Base-by-base conservation (phyloP, 2,113 vertebrate species). In the Gallinago media region DNA sequence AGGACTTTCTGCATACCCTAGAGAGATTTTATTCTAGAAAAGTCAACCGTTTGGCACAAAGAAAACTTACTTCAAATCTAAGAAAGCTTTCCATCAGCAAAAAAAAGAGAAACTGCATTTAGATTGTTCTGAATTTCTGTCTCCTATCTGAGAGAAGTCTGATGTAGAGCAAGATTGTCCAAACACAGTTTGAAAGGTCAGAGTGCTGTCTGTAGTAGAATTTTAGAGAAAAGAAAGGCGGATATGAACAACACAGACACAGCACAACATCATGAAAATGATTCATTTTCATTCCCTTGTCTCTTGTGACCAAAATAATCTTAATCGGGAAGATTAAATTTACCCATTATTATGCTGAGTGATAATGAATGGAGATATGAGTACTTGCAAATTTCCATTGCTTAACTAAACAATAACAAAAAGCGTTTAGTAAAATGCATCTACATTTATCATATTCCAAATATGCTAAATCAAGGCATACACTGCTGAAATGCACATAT, bases 1-100 rank as follows among this genome's bases (percentile, higher is more conserved):
- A 98, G 95, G 96, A 97, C 97, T 98, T 97, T 97, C 3, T 95
- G 95, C 97, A 97, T 95, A 95, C 91, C 89, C 97, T 95, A 79
- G 96, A 93, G 95, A 97, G 95, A 89, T 98, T 98, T 98, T 97
- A 90, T 97, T 98, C 97, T 96, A 97, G 98, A 97, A 98, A 98
- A 98, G 97, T 98, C 97, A 98, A 97, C 93, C 94, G 96, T 97
- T 98, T 97, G 97, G 97, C 97, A 97, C 75, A 79, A 85, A 71
- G 36, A 63, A 94, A 89, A 91, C 86, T 97, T 97, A 93, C 95
- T 97, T 97, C 96, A 96, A 84, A 94, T 87, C 78, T 93, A 66
- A 85, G 74, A 97, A 98, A 97, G 92, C 81, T 96, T 91, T 97
- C 91, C 36, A 68, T 16, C 97, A 88, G 96, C 96, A 97, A 44